phyloP scores from a whole-genome alignment of 2,888 invertebrate genomes.

The Lobophora halterata region DNA sequence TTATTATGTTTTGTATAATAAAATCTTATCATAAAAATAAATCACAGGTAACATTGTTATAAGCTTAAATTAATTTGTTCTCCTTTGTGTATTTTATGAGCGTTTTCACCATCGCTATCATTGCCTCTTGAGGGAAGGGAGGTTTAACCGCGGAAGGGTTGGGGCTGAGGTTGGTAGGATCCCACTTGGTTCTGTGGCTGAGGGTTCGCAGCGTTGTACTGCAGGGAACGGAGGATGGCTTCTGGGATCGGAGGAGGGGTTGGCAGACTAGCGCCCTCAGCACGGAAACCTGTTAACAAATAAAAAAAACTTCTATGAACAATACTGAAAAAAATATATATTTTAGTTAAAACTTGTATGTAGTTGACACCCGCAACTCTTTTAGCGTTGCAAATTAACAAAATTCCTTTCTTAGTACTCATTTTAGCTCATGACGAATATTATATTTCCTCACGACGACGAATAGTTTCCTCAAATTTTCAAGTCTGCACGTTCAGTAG shows the following conservation, averaged over 20 bases:
- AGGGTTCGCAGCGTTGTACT: conserved; percentile 60
- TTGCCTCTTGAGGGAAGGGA: conserved; percentile 9
- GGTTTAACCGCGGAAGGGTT: conserved; percentile 60
- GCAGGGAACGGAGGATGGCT: conserved; percentile 77
- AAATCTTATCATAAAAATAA: conserved; percentile 47
- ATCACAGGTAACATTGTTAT: conserved; percentile 69
- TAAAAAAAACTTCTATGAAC: conserved; percentile 18
- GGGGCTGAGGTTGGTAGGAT: conserved; percentile 38
- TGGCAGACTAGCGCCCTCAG: conserved; percentile 82
- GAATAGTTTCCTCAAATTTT: too few species aligned
- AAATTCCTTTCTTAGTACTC: too few species aligned
- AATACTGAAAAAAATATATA: background rate
- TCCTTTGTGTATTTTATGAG: conserved; percentile 39
- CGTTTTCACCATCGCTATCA: conserved; percentile 22
- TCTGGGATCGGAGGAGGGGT: conserved; percentile 83
- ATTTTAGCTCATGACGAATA: too few species aligned
- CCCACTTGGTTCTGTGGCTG: conserved; percentile 50
- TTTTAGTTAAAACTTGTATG: too few species aligned
- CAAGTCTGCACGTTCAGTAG: too few species aligned
- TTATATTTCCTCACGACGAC: too few species aligned
- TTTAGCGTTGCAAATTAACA: too few species aligned
- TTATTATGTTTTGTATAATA: conserved; percentile 29
- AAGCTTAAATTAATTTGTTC: conserved; percentile 38
- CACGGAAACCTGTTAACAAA: conserved; percentile 76
- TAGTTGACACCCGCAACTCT: too few species aligned